Base-by-base conservation (phyloP, 2,113 vertebrate species). In the Cairina moschata region DNA sequence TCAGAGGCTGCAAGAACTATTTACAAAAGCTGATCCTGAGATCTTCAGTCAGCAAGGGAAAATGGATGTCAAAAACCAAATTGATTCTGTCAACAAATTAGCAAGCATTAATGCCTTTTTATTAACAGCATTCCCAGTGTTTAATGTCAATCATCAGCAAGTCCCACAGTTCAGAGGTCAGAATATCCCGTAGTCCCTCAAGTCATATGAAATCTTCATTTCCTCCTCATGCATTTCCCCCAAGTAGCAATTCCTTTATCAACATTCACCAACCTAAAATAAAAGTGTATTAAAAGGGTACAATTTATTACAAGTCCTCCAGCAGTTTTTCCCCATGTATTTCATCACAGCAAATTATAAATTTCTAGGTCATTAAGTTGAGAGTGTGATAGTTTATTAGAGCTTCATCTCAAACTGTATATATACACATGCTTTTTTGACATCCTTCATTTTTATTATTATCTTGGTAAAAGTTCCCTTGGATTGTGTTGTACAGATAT, bases 231-330 rank as follows among this genome's bases (percentile, higher is more conserved):
- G 79, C 77, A 72, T 81, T 88, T 58, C 42, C 55, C 32, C 65
- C 60, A 66, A 81, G 46, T 1, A 81, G 52, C 56, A 77, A 46
- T n/a, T 68, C 8, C 48, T 78, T 90, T 67, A 34, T 83, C 71
- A 72, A 93, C 73, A 74, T 88, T 92, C 95, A 88, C 54, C 44
- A 81, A 34, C 38, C 71, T 88, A 58, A 93, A 90, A 94, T 52
- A 86, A 63, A 88, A 42, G 34, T 29, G 25, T 76, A 85, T 8
- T 48, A 46, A 67, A 87, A 91, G 79, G 0, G 6, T 80, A 85
- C 22, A 91, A 31, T 78, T 90, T 68, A 52, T 38, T 38, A 0
- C 25, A 82, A 69, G n/a, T 76, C 68, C 63, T 73, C 60, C 20
- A 71, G 48, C 32, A 38, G 60, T 77, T 91, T 76, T 86, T 11